Evolutionary conservation across 1,140 invertebrate genomes (phyloP).

Genomic region (Samia ricini): DNA sequence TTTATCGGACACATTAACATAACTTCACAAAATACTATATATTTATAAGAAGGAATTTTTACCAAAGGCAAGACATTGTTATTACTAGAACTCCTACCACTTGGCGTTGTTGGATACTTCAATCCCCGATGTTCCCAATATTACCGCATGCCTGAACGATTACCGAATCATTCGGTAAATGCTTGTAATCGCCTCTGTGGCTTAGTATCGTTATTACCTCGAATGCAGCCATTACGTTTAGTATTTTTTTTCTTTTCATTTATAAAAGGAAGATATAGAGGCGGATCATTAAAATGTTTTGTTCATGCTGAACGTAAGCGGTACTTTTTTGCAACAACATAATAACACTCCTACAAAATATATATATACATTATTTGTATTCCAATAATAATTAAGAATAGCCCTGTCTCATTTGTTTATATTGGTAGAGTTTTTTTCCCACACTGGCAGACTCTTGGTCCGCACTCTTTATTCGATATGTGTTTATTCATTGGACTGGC

Average conservation of each 20-base stretch:
- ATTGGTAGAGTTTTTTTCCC: no score
- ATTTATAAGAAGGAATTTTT: slow-evolving; percentile 36
- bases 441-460: no score
- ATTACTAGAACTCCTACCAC: slow-evolving; percentile 26
- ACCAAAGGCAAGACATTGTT: slow-evolving; percentile 21
- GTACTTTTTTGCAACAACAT: slow-evolving; percentile 2
- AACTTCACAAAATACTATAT: slow-evolving; percentile 41
- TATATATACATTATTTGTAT: no score
- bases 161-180: slow-evolving; percentile 67
- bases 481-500: no score
- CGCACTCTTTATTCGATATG: no score
- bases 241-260: neutral
- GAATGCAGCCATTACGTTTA: slow-evolving; percentile 44
- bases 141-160: slow-evolving; percentile 52
- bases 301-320: neutral
- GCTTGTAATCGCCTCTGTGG: slow-evolving; percentile 62
- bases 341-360: slow-evolving; percentile 13
- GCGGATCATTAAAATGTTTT: neutral
- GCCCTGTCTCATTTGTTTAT: no score
- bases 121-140: slow-evolving; percentile 54
- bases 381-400: no score
- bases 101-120: slow-evolving; percentile 30
- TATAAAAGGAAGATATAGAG: neutral
- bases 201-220: slow-evolving; percentile 57
- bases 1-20: slow-evolving; percentile 35